Base-by-base conservation (phyloP, 1,140 invertebrate genomes). In the Piezodorus guildinii region DNA sequence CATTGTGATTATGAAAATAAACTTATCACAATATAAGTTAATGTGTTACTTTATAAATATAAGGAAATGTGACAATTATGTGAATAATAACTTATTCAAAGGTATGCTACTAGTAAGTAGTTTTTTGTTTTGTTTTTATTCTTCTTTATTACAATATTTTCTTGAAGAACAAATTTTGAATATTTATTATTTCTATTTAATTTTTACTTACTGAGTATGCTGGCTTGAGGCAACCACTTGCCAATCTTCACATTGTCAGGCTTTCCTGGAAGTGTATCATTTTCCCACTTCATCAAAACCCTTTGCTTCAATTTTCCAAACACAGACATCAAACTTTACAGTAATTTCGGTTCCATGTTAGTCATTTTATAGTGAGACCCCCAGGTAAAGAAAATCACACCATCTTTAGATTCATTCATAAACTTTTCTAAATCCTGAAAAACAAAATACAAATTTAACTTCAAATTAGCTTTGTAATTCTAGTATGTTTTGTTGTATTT, bases 391-490 rank as follows among this genome's bases (percentile, higher is more conserved):
- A 21, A 52, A 25, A 52, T 52, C 9, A 52, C 49, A 5, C 49
- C 49, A 19, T 52, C 49, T 25, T 52, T 52, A 1, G 49, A 52
- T 58, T 58, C 54, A 34, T 58, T 58, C 54, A 58, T 25, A 16
- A 58, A 34, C 16, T 21, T 58, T 9, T 58, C 54, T 23, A 58
- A 34, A 23, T 34, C 30, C 54, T 58, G 54, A 21, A 58, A 23
- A 58, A 27, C 8, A 58, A 27, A 21, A 27, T 14, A 58, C 6
- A 39, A 39, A 39, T 10, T 10, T 10, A 39, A 39, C 12, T 12
- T 1, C 2, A 39, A 10, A 39, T 30, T 5, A 5, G 3, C 30
- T 30, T 9, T 30, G 30, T 30, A 30, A 30, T 30, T 9, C 3
- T 30, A 30, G 3, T 30, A 30, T 9, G 3, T 30, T 5, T 30